phyloP scores from a whole-genome alignment of 2,888 invertebrate genomes.

The Anarsia innoxiella region DNA sequence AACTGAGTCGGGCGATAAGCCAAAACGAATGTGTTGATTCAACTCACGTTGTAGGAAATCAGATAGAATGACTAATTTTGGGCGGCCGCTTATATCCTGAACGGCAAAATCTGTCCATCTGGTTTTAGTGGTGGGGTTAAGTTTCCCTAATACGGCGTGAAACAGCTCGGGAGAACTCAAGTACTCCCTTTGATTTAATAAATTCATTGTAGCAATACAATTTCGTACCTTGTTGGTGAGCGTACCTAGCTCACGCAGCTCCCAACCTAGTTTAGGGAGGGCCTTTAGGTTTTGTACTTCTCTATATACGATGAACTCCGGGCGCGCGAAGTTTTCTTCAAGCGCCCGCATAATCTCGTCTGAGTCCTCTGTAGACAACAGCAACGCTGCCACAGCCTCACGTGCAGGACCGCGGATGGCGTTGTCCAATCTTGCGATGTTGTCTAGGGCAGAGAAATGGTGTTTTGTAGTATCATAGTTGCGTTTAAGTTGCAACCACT shows the following conservation, averaged over 20 bases:
- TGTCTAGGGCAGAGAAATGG: too few relatives aligned
- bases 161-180: slow-evolving; percentile 10
- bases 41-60: slow-evolving; percentile 10
- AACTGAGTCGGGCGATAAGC: slow-evolving; percentile 7
- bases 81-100: neutral
- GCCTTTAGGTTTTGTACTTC: neutral
- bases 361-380: neutral
- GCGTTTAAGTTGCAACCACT: too few relatives aligned
- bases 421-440: too few relatives aligned
- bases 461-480: too few relatives aligned
- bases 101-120: slow-evolving; percentile 11
- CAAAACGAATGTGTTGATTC: slow-evolving; percentile 4
- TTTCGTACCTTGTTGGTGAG: neutral
- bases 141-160: slow-evolving; percentile 5
- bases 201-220: slow-evolving; percentile 6
- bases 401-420: neutral
- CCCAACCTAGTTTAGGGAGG: neutral
- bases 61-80: slow-evolving; percentile 8
- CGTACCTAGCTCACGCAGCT: neutral
- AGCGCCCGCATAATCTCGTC: neutral
- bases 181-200: slow-evolving; percentile 10
- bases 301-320: neutral
- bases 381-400: neutral
- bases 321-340: neutral
- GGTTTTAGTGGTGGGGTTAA: slow-evolving; percentile 5